phyloP scores from a whole-genome alignment of 2,113 vertebrate genomes.

The Trichechus manatus region DNA sequence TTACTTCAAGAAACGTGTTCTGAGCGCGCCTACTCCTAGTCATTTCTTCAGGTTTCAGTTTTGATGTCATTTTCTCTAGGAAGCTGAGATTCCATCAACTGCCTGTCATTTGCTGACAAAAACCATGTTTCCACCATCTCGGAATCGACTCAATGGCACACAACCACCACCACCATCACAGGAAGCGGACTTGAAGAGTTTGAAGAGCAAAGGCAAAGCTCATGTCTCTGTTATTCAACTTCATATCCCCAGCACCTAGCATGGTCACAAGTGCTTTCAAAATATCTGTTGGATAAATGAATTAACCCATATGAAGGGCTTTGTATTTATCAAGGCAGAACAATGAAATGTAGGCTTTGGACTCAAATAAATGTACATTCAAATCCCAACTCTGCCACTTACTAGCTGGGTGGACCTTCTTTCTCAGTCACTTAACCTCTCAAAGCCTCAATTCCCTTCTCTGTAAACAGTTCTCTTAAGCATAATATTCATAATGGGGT shows the following conservation, averaged over 20 bases:
- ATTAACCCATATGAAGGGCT: background rate
- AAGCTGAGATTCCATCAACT: background rate
- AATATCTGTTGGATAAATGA: background rate
- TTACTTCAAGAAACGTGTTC: background rate
- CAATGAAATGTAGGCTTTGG: background rate
- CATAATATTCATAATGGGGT: background rate
- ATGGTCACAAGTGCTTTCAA: background rate
- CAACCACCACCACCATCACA: too few species aligned
- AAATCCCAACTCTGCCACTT: background rate
- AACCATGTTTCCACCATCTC: background rate
- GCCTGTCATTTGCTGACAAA: background rate
- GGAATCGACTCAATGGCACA: background rate
- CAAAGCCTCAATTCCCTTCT: background rate
- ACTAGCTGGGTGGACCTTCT: background rate
- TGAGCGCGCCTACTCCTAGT: background rate
- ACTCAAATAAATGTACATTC: background rate
- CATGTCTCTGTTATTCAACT: background rate
- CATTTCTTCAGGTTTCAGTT: background rate
- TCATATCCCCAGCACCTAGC: too few species aligned
- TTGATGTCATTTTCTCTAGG: background rate
- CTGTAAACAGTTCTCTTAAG: background rate
- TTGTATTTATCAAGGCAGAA: background rate
- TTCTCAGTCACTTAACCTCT: background rate
- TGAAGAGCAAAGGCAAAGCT: background rate
- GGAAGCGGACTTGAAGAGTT: background rate